Evolutionary conservation across 2,113 vertebrate genomes (phyloP), one percentile per base, ranked within the genome.

Genomic region (Oncorhynchus gorbuscha): DNA sequence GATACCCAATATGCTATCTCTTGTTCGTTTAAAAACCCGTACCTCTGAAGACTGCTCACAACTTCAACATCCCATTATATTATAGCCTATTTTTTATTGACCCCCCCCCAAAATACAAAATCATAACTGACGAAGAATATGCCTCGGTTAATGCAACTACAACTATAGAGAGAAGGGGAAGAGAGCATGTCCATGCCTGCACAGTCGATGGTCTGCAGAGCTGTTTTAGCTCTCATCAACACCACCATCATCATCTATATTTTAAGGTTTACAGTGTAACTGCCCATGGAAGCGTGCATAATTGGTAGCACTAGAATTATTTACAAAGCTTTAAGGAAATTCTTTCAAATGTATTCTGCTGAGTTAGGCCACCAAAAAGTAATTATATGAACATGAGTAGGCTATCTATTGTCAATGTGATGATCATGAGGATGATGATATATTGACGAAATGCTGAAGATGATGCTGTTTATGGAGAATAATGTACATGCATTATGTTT

Each of bases 231-330:
- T 22, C 30, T 55, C 35, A 18, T 65, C 20, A 72, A 28, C 35
- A 26, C 45, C 74, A 69, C 30, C 39, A 24, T 49, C 35, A 20
- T 77, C 76, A 77, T 77, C 6, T 51, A 72, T 30, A 77, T 77
- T 65, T 59, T 62, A 69, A 59, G 26, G 35, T 32, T 49, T 55
- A 45, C 16, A 68, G 73, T 75, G 55, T 45, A 13, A 77, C 28
- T 72, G 35, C 39, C 64, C 61, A 65, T 65, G 39, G 59, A 48
- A 18, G 59, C 76, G 20, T 49, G 69, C 18, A 71, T 76, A 77
- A 76, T 69, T 76, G 69, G 59, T 72, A 12, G 58, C 24, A 32
- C 49, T 76, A 18, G 61, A 71, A 66, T 77, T 28, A 77, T 77
- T 77, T 39, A 66, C 51, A 28, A 69, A 55, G 28, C 51, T 24